Conservation (phyloP, 2,113 vertebrate genomes). For the Emydocephalus ijimae region DNA sequence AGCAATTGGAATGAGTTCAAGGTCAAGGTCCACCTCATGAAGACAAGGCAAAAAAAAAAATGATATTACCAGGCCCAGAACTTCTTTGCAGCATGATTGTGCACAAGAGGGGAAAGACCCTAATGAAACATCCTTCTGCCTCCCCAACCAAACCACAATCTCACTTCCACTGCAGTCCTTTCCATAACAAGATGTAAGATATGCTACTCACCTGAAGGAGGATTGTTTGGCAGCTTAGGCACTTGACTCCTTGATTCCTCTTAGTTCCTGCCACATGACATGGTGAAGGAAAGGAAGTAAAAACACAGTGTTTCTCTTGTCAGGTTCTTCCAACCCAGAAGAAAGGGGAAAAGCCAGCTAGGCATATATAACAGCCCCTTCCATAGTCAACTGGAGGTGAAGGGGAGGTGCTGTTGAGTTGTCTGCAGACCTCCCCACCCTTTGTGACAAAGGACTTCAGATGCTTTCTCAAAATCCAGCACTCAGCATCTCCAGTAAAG, state of each 20-base stretch:
- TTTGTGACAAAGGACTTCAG: background rate
- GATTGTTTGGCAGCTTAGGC: background rate
- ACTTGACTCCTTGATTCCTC: background rate
- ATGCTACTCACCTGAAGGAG: background rate
- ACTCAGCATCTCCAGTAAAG: background rate
- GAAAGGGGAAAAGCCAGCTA: background rate
- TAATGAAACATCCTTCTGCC: background rate
- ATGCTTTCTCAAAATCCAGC: background rate
- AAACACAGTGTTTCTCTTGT: background rate
- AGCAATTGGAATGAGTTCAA: background rate
- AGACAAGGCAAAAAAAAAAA: background rate
- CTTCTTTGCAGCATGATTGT: background rate
- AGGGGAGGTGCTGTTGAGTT: background rate
- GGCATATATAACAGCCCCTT: background rate
- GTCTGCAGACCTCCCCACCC: background rate
- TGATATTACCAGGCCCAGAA: background rate
- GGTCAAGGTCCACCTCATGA: background rate
- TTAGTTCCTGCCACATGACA: background rate
- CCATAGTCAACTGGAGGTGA: background rate
- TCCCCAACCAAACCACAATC: background rate
- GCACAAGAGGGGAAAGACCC: background rate
- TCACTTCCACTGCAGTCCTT: background rate
- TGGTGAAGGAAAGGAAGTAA: background rate
- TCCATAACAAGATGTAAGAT: background rate
- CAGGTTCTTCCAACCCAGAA: background rate